phyloP scores from a whole-genome alignment of 2,888 invertebrate species.

The Eilema griseolum region DNA sequence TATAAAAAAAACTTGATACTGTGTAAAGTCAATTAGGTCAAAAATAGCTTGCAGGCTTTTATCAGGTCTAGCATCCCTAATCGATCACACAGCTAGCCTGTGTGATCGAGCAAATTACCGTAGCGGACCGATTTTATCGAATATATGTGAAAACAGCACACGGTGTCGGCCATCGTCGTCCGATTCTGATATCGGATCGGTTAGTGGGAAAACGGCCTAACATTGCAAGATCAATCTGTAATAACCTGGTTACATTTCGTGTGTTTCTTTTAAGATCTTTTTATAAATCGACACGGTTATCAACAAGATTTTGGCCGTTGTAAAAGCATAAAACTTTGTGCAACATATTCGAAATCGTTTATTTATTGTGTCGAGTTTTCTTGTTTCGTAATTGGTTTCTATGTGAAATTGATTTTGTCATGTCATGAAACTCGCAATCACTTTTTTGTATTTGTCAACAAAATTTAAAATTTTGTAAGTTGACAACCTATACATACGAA shows the following conservation, averaged over 20 bases:
- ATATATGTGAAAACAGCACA: no score
- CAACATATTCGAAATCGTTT: conserved; percentile 38
- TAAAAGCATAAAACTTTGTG: conserved; percentile 22
- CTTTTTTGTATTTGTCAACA: conserved; percentile 19
- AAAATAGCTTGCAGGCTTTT: no score
- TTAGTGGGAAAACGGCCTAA: no score
- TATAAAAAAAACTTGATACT: no score
- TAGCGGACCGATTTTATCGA: no score
- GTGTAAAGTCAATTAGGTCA: no score
- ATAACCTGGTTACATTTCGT: conserved; percentile 30
- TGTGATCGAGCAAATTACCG: no score
- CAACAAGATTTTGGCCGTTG: background rate
- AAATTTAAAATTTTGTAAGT: conserved; percentile 22
- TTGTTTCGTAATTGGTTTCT: conserved; percentile 37
- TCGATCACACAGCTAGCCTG: no score
- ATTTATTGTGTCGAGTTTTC: conserved; percentile 33
- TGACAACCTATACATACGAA: background rate
- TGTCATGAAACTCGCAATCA: conserved; percentile 25
- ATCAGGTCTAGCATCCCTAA: no score
- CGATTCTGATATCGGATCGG: no score
- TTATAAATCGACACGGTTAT: background rate
- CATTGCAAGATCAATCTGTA: conserved; percentile 43
- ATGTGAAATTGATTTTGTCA: conserved; percentile 41
- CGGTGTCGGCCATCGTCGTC: no score
- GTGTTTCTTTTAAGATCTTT: background rate